Evolutionary conservation across 2,888 invertebrate species (phyloP), one percentile per base, ranked within the genome.

Genomic region (Spilarctia lutea): DNA sequence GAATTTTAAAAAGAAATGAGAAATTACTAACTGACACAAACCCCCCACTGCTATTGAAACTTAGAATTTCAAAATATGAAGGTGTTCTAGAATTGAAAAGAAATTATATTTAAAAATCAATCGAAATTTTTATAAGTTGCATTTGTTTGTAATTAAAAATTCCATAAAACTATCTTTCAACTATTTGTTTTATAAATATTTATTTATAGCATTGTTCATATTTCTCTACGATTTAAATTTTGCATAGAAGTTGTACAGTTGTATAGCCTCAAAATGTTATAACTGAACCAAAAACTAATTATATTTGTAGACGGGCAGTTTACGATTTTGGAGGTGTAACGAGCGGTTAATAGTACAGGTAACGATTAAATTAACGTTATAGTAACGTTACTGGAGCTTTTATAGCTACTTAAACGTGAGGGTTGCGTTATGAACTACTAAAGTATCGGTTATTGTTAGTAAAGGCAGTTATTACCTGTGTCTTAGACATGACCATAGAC

Each of bases 251-350:
- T 4, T 35, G 35, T n/a, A n/a, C n/a, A n/a, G n/a, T n/a, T n/a
- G n/a, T 33, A 30, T 30, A 20, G 10, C 20, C 45, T 45, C 20
- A 3, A 4, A 68, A 45, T 45, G 27, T 11, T 30, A 27, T 13
- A 45, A 45, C 45, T 67, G 30, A 30, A 45, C 27, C 56, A 13
- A 68, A 74, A 30, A 63, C 67, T 83, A 83, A 81, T 80, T 75
- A 72, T 75, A 72, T 74, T 63, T 79, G 78, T 81, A 71, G 73
- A 42, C 30, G 75, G 77, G 70, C 71, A 79, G 83, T 81, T 81
- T 81, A 70, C 75, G 73, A 72, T 27, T 45, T 45, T 48, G 68
- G 68, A 48, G 20, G 75, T 74, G 10, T 35, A 68, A 67, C 60
- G 68, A 69, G 45, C 45, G 72, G 66, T 20, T 39, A 60, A 33